Evolutionary conservation across 2,797 vertebrate species (phyloP).

Genomic region (Siniperca scherzeri): DNA sequence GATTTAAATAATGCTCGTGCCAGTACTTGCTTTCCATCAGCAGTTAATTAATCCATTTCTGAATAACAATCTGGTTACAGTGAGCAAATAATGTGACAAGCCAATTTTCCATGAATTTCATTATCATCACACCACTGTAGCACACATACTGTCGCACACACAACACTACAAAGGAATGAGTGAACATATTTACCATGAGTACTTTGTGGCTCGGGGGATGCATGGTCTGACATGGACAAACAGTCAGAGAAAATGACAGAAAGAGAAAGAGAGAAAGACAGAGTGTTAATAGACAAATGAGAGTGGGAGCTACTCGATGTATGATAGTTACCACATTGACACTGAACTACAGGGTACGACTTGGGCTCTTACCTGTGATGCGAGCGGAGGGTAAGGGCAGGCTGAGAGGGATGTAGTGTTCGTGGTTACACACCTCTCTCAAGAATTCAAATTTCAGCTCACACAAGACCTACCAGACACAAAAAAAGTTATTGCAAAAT

Average conservation of each 20-base stretch:
- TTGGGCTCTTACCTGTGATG: constrained; percentile 89
- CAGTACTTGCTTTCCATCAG: constrained; percentile 49
- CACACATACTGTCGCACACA: constrained; percentile 27
- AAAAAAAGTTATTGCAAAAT: neutral
- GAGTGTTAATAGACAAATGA: constrained; percentile 74
- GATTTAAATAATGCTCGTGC: constrained; percentile 25
- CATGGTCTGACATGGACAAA: constrained; percentile 84
- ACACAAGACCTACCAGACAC: constrained; percentile 86
- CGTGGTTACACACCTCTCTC: constrained; percentile 97
- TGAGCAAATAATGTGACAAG: constrained; percentile 44
- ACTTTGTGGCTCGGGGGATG: constrained; percentile 82
- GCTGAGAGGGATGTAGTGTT: constrained; percentile 97
- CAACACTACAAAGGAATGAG: constrained; percentile 52
- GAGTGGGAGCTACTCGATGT: constrained; percentile 51
- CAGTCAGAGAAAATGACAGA: constrained; percentile 50
- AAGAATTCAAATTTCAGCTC: constrained; percentile 98
- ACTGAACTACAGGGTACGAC: neutral
- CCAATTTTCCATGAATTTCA: constrained; percentile 26
- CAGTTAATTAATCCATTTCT: constrained; percentile 24
- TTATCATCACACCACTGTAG: constrained; percentile 6
- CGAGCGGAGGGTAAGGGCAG: constrained; percentile 93
- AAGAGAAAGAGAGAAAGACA: constrained; percentile 49
- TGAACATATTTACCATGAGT: constrained; percentile 85
- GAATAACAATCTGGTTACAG: constrained; percentile 36
- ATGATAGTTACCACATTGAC: constrained; percentile 49